phyloP scores from a whole-genome alignment of 2,113 vertebrate species.

The Crotalus helleri region DNA sequence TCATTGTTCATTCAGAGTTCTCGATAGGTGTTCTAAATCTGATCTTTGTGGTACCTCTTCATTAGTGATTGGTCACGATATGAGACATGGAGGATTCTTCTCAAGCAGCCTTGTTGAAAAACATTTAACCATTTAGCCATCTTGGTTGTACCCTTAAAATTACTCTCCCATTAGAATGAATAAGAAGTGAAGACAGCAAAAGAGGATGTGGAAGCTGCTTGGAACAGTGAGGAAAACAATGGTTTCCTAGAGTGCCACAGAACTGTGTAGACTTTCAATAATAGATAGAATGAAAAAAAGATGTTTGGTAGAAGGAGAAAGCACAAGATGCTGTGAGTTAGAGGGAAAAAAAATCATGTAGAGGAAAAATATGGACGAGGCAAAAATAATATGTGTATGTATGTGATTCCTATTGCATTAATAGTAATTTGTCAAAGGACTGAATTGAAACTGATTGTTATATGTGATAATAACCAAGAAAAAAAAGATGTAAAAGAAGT shows the following conservation, averaged over 20 bases:
- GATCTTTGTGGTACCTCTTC: neutral
- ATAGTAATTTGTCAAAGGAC: neutral
- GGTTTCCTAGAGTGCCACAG: neutral
- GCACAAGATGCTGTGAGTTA: no score
- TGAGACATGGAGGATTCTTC: neutral
- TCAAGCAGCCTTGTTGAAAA: neutral
- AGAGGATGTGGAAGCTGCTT: neutral
- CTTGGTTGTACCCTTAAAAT: neutral
- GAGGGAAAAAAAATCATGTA: no score
- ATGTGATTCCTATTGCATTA: neutral
- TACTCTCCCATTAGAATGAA: neutral
- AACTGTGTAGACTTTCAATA: neutral
- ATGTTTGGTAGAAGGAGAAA: neutral
- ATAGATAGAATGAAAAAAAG: neutral
- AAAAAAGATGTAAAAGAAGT: neutral
- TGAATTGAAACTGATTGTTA: neutral
- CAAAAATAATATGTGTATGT: neutral
- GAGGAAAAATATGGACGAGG: neutral
- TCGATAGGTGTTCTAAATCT: neutral
- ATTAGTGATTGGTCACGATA: neutral
- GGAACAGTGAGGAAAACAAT: neutral
- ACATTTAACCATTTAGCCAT: neutral
- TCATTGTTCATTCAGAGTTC: neutral
- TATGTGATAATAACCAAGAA: neutral
- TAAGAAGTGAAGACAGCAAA: neutral